Conservation (phyloP, 2,888 invertebrate species). For the Drosophila antonietae region DNA sequence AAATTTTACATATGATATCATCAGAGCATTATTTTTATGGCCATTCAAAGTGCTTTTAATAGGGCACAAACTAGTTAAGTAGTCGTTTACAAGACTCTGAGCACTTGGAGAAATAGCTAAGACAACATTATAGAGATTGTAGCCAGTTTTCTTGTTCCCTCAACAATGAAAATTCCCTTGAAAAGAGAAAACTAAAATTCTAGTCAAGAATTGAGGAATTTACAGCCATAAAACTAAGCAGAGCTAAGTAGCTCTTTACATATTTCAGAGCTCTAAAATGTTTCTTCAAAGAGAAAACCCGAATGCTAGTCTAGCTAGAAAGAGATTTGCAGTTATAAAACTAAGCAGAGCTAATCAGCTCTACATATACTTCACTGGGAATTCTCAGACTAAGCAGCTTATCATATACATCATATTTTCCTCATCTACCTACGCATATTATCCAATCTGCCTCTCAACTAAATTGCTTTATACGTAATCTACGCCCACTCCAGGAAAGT, state of each 20-base stretch:
- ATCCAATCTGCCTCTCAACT: background rate
- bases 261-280: background rate
- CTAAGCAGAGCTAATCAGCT: background rate
- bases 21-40: constrained; percentile 15
- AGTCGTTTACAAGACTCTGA: background rate
- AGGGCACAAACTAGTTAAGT: constrained; percentile 15
- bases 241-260: background rate
- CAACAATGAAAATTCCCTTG: constrained; percentile 4
- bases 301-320: background rate
- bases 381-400: background rate
- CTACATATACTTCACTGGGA: background rate
- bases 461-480: constrained; percentile 12
- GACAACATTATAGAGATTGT: background rate
- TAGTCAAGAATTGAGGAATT: background rate
- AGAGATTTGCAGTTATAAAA: background rate
- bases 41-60: constrained; percentile 12
- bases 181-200: background rate
- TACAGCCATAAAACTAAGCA: background rate
- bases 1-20: constrained; percentile 11
- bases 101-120: background rate
- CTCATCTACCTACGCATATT: constrained; percentile 27
- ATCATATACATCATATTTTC: constrained; percentile 12
- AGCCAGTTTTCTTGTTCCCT: background rate
- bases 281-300: background rate
- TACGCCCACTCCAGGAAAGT: constrained; percentile 17